phyloP scores from a whole-genome alignment of 2,113 vertebrate genomes.

The Cacatua alba region DNA sequence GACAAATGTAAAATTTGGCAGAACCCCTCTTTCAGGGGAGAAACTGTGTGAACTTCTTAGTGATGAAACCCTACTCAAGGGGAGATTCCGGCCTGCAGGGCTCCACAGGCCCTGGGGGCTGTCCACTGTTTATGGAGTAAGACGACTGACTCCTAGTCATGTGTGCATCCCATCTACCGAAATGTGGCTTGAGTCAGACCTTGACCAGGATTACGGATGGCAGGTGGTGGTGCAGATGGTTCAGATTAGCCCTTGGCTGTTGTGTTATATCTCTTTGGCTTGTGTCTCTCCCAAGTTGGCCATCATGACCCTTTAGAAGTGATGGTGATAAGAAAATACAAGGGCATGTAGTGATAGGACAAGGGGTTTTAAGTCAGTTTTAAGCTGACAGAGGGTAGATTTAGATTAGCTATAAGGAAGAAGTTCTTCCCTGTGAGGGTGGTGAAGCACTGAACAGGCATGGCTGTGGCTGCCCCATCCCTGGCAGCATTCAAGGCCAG shows the following conservation, averaged over 20 bases:
- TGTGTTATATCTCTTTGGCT: neutral
- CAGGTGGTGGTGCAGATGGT: neutral
- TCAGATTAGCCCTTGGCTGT: neutral
- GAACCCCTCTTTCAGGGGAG: neutral
- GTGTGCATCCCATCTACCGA: neutral
- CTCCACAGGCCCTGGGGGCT: neutral
- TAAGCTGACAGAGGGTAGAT: neutral
- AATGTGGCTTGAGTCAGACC: neutral
- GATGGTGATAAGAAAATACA: conserved; percentile 6
- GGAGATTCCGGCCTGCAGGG: neutral
- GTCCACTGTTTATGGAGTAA: neutral
- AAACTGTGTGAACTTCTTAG: neutral
- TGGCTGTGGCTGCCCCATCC: neutral
- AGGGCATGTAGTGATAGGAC: neutral
- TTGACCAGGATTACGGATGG: neutral
- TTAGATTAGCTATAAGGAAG: neutral
- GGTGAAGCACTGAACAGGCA: neutral
- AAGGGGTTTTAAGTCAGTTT: neutral
- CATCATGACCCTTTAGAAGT: neutral
- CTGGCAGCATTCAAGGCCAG: neutral
- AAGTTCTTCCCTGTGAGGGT: neutral
- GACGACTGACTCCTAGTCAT: neutral
- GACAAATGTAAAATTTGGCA: neutral
- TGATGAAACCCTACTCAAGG: neutral
- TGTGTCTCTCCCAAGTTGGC: neutral